Evolutionary conservation across 2,888 invertebrate genomes (phyloP).

Genomic region (Andrena fulva): DNA sequence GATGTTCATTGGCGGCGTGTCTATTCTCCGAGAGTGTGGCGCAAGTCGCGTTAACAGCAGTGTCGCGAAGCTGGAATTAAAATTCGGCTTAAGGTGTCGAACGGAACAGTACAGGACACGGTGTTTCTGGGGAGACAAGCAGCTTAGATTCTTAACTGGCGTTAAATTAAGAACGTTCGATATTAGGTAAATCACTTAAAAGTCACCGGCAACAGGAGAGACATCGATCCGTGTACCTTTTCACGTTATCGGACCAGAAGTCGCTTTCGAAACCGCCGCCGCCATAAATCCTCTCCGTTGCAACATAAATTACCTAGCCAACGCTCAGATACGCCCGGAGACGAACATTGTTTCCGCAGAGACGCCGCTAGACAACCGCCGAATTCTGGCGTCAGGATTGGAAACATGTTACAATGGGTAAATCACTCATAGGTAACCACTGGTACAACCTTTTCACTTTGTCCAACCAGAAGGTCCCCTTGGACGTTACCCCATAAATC

Average conservation of each 20-base stretch:
- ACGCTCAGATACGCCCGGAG: not conserved
- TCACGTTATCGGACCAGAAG: not conserved
- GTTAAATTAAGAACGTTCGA: slow-evolving; percentile 5
- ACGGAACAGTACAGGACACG: too few species aligned
- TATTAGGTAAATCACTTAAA: slow-evolving; percentile 2
- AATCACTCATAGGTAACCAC: not conserved
- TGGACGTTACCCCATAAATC: too few species aligned
- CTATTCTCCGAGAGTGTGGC: too few species aligned
- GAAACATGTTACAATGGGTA: not conserved
- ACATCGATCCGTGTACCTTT: not conserved
- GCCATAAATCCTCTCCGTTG: not conserved
- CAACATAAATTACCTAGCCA: not conserved
- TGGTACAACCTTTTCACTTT: too few species aligned
- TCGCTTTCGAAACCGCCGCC: not conserved
- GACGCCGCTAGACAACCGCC: not conserved
- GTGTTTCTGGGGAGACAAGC: not conserved
- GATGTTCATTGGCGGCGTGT: not conserved
- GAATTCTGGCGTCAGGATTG: not conserved
- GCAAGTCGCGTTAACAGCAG: too few species aligned
- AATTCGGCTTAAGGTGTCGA: too few species aligned
- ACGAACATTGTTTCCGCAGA: not conserved
- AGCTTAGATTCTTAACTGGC: not conserved
- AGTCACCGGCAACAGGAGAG: not conserved
- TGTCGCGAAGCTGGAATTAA: too few species aligned
- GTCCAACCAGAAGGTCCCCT: too few species aligned